These are phyloP conservation scores for Lepilemur ruficaudatus DNA, from an alignment of 2,797 vertebrate species.

Conservation along the genomic window DNA sequence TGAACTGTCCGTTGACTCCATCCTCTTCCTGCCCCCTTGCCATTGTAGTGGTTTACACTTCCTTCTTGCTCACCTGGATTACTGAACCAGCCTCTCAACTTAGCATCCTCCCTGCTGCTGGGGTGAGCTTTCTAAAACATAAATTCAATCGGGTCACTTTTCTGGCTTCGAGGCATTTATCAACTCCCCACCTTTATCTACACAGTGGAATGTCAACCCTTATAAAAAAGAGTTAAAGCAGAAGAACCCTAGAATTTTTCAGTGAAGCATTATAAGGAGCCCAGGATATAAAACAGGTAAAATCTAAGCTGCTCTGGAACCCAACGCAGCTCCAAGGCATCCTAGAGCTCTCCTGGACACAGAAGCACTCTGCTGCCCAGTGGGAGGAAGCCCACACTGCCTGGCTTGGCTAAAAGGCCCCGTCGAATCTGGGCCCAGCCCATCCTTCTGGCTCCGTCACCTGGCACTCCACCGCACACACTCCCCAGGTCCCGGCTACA, in stretches of 20 bases:
- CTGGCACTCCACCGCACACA: neutral
- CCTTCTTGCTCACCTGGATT: neutral
- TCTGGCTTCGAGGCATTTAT: neutral
- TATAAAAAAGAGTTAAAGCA: neutral
- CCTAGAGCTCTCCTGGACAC: neutral
- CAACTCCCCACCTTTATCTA: neutral
- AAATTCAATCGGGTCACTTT: neutral
- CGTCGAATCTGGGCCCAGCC: neutral
- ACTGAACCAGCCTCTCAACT: neutral
- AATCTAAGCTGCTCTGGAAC: neutral
- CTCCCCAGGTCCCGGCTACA: too few relatives aligned
- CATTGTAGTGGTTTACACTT: neutral
- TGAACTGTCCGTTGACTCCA: neutral
- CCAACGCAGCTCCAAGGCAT: rapidly evolving
- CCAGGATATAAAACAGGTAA: neutral
- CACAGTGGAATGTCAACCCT: neutral
- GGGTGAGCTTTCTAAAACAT: neutral
- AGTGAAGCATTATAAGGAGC: neutral
- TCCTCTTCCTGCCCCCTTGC: neutral
- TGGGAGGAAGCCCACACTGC: neutral
- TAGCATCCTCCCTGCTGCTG: neutral
- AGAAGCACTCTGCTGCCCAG: neutral
- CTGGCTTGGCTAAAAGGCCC: neutral
- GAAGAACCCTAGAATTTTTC: neutral
- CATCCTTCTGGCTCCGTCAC: neutral